Percentiles rank a stretch among this genome's conserved stretches.
Evolutionary conservation across 2,888 invertebrate genomes (phyloP).

Genomic region (Lamproptera curius): DNA sequence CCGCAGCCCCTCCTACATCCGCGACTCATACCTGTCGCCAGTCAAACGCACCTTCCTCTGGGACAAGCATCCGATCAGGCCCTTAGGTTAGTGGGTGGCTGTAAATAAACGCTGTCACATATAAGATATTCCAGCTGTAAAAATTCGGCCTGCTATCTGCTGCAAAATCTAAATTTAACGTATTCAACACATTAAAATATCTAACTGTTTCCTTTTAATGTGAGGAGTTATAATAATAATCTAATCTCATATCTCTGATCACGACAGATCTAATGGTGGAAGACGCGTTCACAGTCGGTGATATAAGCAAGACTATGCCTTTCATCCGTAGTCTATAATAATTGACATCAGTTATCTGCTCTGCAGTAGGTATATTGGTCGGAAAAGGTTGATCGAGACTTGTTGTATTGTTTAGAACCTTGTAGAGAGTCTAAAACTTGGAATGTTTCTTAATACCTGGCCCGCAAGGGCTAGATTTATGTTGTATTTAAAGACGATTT

Average conservation of each 20-base stretch:
- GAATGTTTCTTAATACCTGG: conserved; percentile 12
- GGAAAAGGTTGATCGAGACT: conserved; percentile 3
- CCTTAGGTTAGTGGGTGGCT: conserved; percentile 87
- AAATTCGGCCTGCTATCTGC: conserved; percentile 45
- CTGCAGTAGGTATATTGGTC: conserved; percentile 19
- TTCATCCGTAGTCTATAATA: conserved; percentile 73
- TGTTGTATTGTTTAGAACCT: conserved; percentile 7
- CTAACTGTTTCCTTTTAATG: conserved; percentile 24
- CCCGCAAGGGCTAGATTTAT: conserved; percentile 12
- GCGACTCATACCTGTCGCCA: conserved; percentile 94
- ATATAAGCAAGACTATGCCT: conserved; percentile 69
- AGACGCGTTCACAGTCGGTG: conserved; percentile 66
- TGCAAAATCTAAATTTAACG: conserved; percentile 37
- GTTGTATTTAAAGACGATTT: background rate
- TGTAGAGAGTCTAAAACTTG: conserved; percentile 7
- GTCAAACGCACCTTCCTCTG: conserved; percentile 94
- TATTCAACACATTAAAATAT: conserved; percentile 20
- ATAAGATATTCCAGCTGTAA: conserved; percentile 50
- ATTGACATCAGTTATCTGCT: conserved; percentile 52
- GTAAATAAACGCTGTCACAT: conserved; percentile 50
- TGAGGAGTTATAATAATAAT: conserved; percentile 14
- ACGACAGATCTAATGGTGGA: conserved; percentile 74
- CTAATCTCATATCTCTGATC: conserved; percentile 36
- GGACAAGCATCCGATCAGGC: conserved; percentile 94
- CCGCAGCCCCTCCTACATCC: conserved; percentile 86